Evolutionary conservation across 1,140 invertebrate species (phyloP).

Genomic region (Psix sp.): DNA sequence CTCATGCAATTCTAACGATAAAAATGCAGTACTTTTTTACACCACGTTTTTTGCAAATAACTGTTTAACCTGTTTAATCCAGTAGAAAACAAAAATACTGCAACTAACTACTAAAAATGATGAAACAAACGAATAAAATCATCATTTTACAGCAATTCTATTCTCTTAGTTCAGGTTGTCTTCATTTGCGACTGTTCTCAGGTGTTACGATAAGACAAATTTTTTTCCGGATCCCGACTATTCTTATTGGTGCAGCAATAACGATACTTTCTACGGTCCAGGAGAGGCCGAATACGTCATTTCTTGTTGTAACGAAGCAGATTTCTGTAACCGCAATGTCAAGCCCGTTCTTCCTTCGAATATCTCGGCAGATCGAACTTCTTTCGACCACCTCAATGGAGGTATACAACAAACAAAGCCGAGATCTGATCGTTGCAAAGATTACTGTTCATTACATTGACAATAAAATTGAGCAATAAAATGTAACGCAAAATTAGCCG

Average conservation of each 20-base stretch:
- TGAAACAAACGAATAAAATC: slow-evolving; percentile 28
- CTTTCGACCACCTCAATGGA: slow-evolving; percentile 67
- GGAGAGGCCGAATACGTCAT: slow-evolving; percentile 70
- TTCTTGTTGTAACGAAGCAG: slow-evolving; percentile 78
- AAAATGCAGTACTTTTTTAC: too few relatives aligned
- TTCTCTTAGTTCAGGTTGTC: slow-evolving; percentile 24
- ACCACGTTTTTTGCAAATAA: too few relatives aligned
- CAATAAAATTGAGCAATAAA: not conserved
- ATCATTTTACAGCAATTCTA: slow-evolving; percentile 28
- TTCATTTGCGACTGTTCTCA: slow-evolving; percentile 69
- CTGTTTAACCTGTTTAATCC: too few relatives aligned
- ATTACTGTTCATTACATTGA: slow-evolving; percentile 11
- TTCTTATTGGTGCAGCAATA: slow-evolving; percentile 75
- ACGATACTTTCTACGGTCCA: slow-evolving; percentile 65
- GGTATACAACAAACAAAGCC: slow-evolving; percentile 58
- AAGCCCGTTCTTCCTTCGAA: slow-evolving; percentile 70
- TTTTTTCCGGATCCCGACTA: slow-evolving; percentile 77
- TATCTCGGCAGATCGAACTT: slow-evolving; percentile 64
- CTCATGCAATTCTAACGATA: too few relatives aligned
- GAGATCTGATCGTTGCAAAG: slow-evolving; percentile 38
- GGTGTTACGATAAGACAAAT: slow-evolving; percentile 77
- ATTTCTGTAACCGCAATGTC: slow-evolving; percentile 80
- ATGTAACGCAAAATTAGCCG: too few relatives aligned
- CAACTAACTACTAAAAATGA: not conserved
- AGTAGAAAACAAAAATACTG: too few relatives aligned